Evolutionary conservation across 2,113 vertebrate species (phyloP), one percentile per base, ranked within the genome.

Genomic region (Sorex fumeus): DNA sequence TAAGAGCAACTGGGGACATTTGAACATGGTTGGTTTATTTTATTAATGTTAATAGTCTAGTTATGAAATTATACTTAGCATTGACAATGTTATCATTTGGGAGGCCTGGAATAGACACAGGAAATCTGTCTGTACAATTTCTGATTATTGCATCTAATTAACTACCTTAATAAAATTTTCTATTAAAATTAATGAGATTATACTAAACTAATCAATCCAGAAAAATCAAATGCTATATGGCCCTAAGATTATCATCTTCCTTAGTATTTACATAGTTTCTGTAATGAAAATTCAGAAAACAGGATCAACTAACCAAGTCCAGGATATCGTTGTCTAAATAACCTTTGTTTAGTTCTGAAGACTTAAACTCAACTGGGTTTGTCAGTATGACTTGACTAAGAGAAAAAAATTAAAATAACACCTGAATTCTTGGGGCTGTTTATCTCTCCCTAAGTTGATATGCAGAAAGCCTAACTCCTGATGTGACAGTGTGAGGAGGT

Each of bases 371-470:
- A 62, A 12, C 21, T 6, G 6, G 6, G 0, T 27, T 30, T 30
- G 6, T 80, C 43, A 25, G 7, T 8, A 0, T 60, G 40, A 70
- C 4, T 3, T 50, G 15, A 47, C 19, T 50, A 4, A 75, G 2
- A 36, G 16, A 2, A n/a, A 15, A n/a, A 4, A 19, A 21, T 13
- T 8, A 30, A 32, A 1, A 19, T 23, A 16, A 60, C 0, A 11
- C 3, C 62, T 16, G 8, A 84, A 53, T 3, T 27, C 25, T 34
- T 15, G 0, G 67, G 23, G 6, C 23, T 28, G 25, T 28, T 19
- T 11, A 12, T 27, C 16, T 32, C 6, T 1, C n/a, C 67, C 27
- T 1, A 1, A 11, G n/a, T 2, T 4, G 2, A 4, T 30, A 19
- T 19, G 43, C 30, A 23, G 27, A n/a, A 60, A 50, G 9, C 27